These are phyloP conservation scores for Hipparchia sbordonii DNA, from an alignment of 2,888 invertebrate species.

Conservation along the genomic window DNA sequence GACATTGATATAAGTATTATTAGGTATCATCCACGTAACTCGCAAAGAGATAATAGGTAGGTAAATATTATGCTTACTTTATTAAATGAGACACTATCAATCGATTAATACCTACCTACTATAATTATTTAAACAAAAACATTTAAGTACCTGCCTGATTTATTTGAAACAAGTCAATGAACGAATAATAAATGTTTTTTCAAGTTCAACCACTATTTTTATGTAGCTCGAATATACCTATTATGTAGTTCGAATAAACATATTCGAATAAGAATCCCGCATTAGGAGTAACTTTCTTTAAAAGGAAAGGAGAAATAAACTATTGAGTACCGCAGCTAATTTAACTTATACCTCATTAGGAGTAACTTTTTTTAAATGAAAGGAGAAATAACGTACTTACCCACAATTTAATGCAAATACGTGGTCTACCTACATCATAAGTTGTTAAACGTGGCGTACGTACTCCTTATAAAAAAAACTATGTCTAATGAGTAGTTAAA, in stretches of 20 bases:
- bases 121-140: conserved; percentile 1
- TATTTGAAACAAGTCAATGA: conserved; percentile 7
- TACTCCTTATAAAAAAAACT: conserved; percentile 4
- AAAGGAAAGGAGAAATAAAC: too few species aligned
- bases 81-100: not conserved
- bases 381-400: not conserved
- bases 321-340: too few species aligned
- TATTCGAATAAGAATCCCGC: too few species aligned
- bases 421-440: too few species aligned
- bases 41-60: not conserved
- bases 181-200: not conserved
- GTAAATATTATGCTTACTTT: not conserved
- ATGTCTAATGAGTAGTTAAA: conserved; percentile 29
- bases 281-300: too few species aligned
- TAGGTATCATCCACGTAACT: not conserved
- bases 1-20: not conserved
- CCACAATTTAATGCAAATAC: not conserved
- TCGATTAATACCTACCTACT: not conserved
- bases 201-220: too few species aligned
- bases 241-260: too few species aligned
- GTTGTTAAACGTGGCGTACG: conserved; percentile 23
- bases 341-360: too few species aligned
- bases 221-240: too few species aligned
- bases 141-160: not conserved
- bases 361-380: too few species aligned